Percentiles rank a stretch among this genome's conserved stretches.
phyloP scores from a whole-genome alignment of 2,113 vertebrate species.

The Nibea albiflora region DNA sequence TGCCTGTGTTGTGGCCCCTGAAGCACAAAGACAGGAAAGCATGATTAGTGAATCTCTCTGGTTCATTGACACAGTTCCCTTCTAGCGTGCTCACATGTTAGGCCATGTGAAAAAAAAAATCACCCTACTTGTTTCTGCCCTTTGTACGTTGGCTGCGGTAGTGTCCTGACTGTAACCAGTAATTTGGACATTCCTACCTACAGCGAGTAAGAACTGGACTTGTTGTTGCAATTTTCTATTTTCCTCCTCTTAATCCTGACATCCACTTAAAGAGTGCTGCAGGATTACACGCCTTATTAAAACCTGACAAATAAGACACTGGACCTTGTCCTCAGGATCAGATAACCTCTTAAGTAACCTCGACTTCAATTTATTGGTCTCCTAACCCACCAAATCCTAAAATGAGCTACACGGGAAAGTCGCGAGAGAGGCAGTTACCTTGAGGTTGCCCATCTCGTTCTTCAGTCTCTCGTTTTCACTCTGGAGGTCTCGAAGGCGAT shows the following conservation, averaged over 20 bases:
- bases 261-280: slow-evolving; percentile 67
- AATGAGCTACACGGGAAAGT: neutral
- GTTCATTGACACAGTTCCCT: slow-evolving; percentile 2
- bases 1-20: slow-evolving; percentile 12
- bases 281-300: slow-evolving; percentile 60
- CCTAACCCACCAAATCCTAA: neutral
- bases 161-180: neutral
- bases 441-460: slow-evolving; percentile 91
- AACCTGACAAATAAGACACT: slow-evolving; percentile 22
- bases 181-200: neutral
- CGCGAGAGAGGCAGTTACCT: slow-evolving; percentile 83
- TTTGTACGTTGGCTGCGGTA: too few relatives aligned
- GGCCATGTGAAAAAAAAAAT: slow-evolving; percentile 5
- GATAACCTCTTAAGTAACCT: slow-evolving; percentile 45
- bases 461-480: slow-evolving; percentile 96
- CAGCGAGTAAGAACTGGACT: slow-evolving; percentile 12
- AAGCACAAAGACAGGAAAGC: slow-evolving; percentile 30
- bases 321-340: slow-evolving; percentile 38
- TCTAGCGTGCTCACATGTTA: slow-evolving; percentile 9
- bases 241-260: slow-evolving; percentile 65
- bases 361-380: neutral
- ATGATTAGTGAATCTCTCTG: slow-evolving; percentile 13
- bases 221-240: slow-evolving; percentile 60
- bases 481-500: slow-evolving; percentile 94
- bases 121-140: neutral